Evolutionary conservation across 1,140 invertebrate species (phyloP).

Genomic region (Drosophila pseudoananassae): DNA sequence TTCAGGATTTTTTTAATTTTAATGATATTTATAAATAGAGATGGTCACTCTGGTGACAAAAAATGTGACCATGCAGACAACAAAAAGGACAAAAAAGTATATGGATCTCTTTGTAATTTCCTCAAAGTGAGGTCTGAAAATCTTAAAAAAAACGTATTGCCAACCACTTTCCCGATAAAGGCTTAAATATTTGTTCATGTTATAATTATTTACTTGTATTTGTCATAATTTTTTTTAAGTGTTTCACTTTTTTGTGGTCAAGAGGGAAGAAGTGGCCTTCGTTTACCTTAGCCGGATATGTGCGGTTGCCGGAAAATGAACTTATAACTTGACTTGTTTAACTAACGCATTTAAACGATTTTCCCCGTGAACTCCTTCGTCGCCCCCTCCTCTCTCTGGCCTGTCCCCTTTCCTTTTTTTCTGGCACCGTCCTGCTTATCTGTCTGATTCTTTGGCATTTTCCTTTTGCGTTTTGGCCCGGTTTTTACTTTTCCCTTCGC

Average conservation of each 20-base stretch:
- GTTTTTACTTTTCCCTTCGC: conserved; percentile 12
- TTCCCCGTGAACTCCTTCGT: conserved; percentile 20
- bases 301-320: conserved; percentile 79
- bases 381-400: conserved; percentile 13
- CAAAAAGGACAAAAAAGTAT: no score
- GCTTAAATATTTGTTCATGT: background rate
- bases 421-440: background rate
- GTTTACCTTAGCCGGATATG: conserved; percentile 72
- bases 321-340: conserved; percentile 82
- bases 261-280: conserved; percentile 15
- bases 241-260: background rate
- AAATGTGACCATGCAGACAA: background rate
- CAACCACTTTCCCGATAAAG: background rate
- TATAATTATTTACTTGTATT: background rate
- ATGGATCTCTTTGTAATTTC: no score
- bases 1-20: no score
- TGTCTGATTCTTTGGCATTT: conserved; percentile 2
- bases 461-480: conserved; percentile 16
- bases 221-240: background rate
- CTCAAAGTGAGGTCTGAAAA: no score
- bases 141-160: no score
- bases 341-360: conserved; percentile 81
- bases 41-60: background rate
- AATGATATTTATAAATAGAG: no score
- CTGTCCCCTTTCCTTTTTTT: conserved; percentile 4